phyloP scores from a whole-genome alignment of 2,888 invertebrate species.

The Nineta flava region DNA sequence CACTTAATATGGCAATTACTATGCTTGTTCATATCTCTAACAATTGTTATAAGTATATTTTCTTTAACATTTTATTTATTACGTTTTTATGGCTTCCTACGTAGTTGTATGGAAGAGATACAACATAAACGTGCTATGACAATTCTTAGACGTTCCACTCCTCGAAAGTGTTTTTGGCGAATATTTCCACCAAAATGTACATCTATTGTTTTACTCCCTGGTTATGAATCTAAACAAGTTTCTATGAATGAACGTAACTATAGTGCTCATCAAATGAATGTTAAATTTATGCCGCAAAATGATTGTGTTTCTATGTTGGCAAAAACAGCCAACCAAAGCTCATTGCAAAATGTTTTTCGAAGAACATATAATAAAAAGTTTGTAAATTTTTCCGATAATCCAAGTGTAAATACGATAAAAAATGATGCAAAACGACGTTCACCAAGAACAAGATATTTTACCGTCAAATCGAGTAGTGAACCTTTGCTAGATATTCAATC shows the following conservation, averaged over 20 bases:
- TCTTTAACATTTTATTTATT: not conserved
- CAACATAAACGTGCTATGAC: not conserved
- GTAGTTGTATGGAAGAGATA: not conserved
- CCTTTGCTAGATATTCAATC: too few species aligned
- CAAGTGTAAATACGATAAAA: too few species aligned
- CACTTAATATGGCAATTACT: not conserved
- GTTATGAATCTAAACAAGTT: not conserved
- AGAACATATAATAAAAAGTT: too few species aligned
- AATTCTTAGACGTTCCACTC: too few species aligned
- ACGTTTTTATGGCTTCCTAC: not conserved
- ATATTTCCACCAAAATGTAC: not conserved
- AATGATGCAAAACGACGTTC: too few species aligned
- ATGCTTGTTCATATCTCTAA: not conserved
- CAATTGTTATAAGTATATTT: not conserved
- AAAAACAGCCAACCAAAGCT: not conserved
- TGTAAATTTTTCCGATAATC: too few species aligned
- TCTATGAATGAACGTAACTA: not conserved
- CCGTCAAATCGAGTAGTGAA: too few species aligned
- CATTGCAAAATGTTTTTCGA: not conserved
- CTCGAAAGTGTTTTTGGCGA: not conserved
- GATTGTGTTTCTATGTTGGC: not conserved
- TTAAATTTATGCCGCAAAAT: not conserved
- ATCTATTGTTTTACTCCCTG: not conserved
- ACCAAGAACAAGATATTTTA: too few species aligned
- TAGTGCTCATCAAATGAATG: not conserved